Evolutionary conservation across 2,113 vertebrate genomes (phyloP).

Genomic region (Nettapus auritus): DNA sequence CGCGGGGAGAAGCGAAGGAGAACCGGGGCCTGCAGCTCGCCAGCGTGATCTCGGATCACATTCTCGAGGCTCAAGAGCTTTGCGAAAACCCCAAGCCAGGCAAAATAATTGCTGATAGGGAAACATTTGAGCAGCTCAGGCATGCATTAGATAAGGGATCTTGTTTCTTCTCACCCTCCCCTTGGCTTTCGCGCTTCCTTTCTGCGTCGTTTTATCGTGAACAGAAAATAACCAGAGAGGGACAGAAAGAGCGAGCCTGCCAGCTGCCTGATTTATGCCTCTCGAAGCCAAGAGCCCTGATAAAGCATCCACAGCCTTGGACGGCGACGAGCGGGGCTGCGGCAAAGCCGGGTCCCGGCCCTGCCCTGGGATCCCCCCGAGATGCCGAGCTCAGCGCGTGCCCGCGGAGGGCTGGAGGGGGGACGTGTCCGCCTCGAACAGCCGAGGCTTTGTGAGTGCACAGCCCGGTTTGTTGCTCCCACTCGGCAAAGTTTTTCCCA

Average conservation of each 20-base stretch:
- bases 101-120: conserved; percentile 60
- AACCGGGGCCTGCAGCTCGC: neutral
- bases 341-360: neutral
- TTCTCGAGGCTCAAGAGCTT: conserved; percentile 39
- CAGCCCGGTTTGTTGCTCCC: neutral
- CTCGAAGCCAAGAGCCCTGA: neutral
- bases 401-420: fast-evolving
- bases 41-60: neutral
- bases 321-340: neutral
- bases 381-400: neutral
- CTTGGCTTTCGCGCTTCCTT: conserved; percentile 58
- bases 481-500: neutral
- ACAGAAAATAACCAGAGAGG: conserved; percentile 56
- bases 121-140: conserved; percentile 52
- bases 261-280: conserved; percentile 36
- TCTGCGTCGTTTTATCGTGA: conserved; percentile 58
- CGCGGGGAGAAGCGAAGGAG: neutral
- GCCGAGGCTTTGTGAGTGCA: neutral
- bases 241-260: conserved; percentile 34
- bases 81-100: conserved; percentile 52
- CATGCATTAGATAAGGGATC: conserved; percentile 54
- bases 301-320: conserved; percentile 1
- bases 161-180: conserved; percentile 55
- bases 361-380: neutral
- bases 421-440: fast-evolving